phyloP scores from a whole-genome alignment of 2,888 invertebrate species.

The Bellardia pandia region DNA sequence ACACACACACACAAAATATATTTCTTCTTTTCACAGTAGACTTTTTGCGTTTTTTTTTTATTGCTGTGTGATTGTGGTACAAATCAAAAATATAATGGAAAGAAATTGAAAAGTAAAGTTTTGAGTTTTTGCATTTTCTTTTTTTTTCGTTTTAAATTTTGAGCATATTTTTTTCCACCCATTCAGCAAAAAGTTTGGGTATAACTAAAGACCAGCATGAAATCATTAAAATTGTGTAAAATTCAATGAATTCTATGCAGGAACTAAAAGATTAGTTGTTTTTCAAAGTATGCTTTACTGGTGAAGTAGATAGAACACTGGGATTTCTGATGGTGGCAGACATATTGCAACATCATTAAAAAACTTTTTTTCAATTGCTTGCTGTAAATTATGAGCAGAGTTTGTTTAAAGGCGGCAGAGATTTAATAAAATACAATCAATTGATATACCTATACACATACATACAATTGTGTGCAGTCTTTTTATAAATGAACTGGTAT shows the following conservation, averaged over 20 bases:
- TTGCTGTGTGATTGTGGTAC: slow-evolving; percentile 11
- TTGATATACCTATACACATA: too few species aligned
- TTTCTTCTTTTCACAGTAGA: slow-evolving; percentile 11
- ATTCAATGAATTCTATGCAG: slow-evolving; percentile 51
- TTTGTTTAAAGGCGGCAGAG: background rate
- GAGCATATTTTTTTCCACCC: background rate
- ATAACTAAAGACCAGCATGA: slow-evolving; percentile 57
- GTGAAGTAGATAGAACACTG: background rate
- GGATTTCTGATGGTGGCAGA: slow-evolving; percentile 46
- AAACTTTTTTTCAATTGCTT: slow-evolving; percentile 28
- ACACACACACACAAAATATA: background rate
- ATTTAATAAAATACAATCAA: background rate
- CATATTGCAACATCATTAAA: slow-evolving; percentile 57
- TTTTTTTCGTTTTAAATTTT: slow-evolving; percentile 4
- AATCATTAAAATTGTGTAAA: slow-evolving; percentile 59
- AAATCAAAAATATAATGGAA: slow-evolving; percentile 22
- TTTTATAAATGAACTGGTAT: too few species aligned
- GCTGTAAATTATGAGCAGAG: slow-evolving; percentile 22
- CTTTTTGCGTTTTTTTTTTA: background rate
- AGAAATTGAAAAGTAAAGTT: slow-evolving; percentile 4
- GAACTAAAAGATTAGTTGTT: slow-evolving; percentile 2
- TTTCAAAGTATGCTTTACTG: background rate
- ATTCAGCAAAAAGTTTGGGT: slow-evolving; percentile 55
- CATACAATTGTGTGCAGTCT: too few species aligned
- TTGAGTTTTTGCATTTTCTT: background rate